Percentiles rank a stretch among this genome's conserved stretches.
Evolutionary conservation across 2,113 vertebrate species (phyloP).

Genomic region (Paraplagusia blochii): DNA sequence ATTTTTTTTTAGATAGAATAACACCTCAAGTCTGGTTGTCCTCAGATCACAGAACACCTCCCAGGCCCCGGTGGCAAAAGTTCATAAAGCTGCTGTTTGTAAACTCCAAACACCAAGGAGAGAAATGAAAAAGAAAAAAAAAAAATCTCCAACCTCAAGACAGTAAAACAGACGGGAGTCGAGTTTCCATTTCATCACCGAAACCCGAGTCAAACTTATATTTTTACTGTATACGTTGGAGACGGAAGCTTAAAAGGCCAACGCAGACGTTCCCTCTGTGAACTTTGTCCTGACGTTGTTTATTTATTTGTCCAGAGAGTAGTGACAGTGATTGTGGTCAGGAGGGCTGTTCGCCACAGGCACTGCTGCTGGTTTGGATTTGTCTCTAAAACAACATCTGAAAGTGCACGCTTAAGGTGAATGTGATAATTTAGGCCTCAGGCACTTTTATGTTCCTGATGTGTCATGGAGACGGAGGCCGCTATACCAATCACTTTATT

Average conservation of each 20-base stretch:
- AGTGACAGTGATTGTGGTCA: conserved; percentile 71
- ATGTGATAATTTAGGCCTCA: conserved; percentile 77
- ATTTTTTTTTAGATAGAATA: neutral
- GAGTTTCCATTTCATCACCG: conserved; percentile 50
- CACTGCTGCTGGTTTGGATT: conserved; percentile 71
- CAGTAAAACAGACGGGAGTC: conserved; percentile 16
- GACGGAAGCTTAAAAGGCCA: conserved; percentile 28
- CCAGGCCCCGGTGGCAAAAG: neutral
- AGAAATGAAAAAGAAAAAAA: conserved; percentile 10
- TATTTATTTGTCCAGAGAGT: conserved; percentile 73
- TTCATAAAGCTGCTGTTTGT: conserved; percentile 15
- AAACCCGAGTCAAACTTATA: conserved; percentile 33
- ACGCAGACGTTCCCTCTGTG: conserved; percentile 43
- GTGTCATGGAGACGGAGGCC: conserved; percentile 73
- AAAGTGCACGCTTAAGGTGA: conserved; percentile 76
- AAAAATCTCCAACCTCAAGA: conserved; percentile 21
- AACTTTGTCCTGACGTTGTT: conserved; percentile 75
- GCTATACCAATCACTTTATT: conserved; percentile 76
- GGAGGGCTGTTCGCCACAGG: conserved; percentile 67
- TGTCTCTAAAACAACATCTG: conserved; percentile 74
- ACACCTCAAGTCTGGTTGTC: neutral
- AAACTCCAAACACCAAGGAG: conserved; percentile 19
- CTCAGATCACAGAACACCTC: conserved; percentile 3
- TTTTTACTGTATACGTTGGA: neutral
- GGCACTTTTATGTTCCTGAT: conserved; percentile 77